These are phyloP conservation scores for Clivina fossor DNA, from an alignment of 2,888 invertebrate species.

Conservation along the genomic window DNA sequence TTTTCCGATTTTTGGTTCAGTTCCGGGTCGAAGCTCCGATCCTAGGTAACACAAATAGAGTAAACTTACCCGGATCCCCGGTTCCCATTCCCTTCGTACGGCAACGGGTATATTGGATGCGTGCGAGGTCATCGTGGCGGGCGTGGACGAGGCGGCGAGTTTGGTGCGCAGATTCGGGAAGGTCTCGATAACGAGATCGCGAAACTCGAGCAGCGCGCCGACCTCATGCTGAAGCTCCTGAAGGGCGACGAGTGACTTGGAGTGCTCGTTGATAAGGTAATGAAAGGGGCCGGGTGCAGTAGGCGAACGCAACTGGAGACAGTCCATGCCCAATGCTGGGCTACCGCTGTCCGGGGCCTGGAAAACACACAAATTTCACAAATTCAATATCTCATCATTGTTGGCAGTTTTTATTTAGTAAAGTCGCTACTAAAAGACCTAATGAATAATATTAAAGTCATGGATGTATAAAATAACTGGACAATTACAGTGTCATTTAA, in stretches of 20 bases:
- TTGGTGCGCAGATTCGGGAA: conserved; percentile 88
- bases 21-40: too few species aligned
- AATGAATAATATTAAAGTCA: too few species aligned
- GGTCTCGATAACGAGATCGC: conserved; percentile 92
- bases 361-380: conserved; percentile 1
- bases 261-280: conserved; percentile 84
- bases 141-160: conserved; percentile 67
- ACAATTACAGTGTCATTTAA: too few species aligned
- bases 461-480: too few species aligned
- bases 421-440: neutral
- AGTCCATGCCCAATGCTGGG: conserved; percentile 73
- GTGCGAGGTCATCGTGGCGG: conserved; percentile 48
- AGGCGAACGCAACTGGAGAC: conserved; percentile 72
- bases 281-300: conserved; percentile 75
- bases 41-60: too few species aligned
- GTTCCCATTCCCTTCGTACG: conserved; percentile 73
- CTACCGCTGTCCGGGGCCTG: conserved; percentile 50
- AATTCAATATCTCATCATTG: conserved; percentile 7
- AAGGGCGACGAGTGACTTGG: conserved; percentile 81
- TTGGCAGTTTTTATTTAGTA: neutral
- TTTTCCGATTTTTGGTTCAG: too few species aligned
- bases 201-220: conserved; percentile 86
- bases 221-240: conserved; percentile 94
- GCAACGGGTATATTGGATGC: conserved; percentile 60
- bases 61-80: conserved; percentile 77